A percentile compares a stretch with the other conserved stretches of the same genome.
Conservation (phyloP, 1,140 invertebrate genomes). For the Hypothenemus hampei region DNA sequence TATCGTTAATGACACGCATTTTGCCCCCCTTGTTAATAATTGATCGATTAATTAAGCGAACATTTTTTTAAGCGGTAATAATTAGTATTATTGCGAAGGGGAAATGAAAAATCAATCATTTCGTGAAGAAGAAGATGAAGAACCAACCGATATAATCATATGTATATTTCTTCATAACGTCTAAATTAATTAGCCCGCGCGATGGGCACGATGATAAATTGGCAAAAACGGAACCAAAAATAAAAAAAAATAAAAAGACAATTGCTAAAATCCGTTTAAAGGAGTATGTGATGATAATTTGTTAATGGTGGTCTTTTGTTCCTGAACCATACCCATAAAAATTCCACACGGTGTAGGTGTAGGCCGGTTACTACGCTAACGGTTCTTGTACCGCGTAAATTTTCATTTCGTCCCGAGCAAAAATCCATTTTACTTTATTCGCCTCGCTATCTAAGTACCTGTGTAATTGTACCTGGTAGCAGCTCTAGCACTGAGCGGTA, state of each 20-base stretch:
- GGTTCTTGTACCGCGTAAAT: constrained; percentile 26
- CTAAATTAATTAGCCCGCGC: constrained; percentile 3
- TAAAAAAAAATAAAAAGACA: constrained; percentile 1
- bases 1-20: too few relatives aligned
- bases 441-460: constrained; percentile 14
- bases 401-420: constrained; percentile 19
- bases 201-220: constrained; percentile 1
- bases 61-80: too few relatives aligned
- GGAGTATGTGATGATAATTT: not conserved
- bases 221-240: not conserved
- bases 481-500: not conserved
- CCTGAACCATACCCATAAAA: constrained; percentile 22
- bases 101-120: constrained; percentile 14
- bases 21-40: too few relatives aligned
- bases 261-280: not conserved
- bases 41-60: too few relatives aligned
- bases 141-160: too few relatives aligned
- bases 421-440: constrained; percentile 18
- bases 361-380: constrained; percentile 26
- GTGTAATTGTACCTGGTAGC: constrained; percentile 22
- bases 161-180: constrained; percentile 6
- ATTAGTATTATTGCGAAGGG: too few relatives aligned
- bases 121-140: too few relatives aligned
- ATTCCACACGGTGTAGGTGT: constrained; percentile 32
- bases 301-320: constrained; percentile 36